Conservation (phyloP, 2,113 vertebrate species). For the Chitala chitala region DNA sequence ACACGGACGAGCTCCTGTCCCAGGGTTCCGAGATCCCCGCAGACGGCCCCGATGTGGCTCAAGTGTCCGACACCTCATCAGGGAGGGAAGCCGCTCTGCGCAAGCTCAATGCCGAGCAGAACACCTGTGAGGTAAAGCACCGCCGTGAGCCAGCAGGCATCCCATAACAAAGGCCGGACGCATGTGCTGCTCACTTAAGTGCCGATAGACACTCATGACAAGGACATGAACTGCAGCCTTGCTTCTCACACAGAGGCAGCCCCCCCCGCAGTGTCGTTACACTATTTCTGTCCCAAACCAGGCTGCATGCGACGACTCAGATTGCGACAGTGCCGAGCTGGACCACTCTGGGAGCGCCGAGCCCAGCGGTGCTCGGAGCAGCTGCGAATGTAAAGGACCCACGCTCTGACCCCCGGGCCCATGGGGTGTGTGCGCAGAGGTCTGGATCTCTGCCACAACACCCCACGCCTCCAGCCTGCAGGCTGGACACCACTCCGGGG, state of each 20-base stretch:
- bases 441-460: constrained; percentile 31
- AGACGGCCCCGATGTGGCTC: constrained; percentile 63
- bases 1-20: constrained; percentile 80
- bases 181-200: background rate
- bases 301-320: constrained; percentile 76
- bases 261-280: background rate
- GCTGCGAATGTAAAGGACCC: constrained; percentile 63
- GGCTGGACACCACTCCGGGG: background rate
- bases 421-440: background rate
- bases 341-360: constrained; percentile 78
- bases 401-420: constrained; percentile 25
- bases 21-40: constrained; percentile 80
- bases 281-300: constrained; percentile 45
- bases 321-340: constrained; percentile 85
- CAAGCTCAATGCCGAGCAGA: constrained; percentile 67
- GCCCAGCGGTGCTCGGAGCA: constrained; percentile 60
- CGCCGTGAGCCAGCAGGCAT: too few relatives aligned
- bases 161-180: background rate
- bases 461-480: constrained; percentile 26
- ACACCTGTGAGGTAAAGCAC: constrained; percentile 59
- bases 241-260: too few relatives aligned
- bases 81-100: constrained; percentile 67
- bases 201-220: background rate
- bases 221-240: too few relatives aligned
- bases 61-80: constrained; percentile 65